A percentile compares a stretch with the other conserved stretches of the same genome.
These are phyloP conservation scores for Daboia siamensis DNA, from an alignment of 2,113 vertebrate genomes.

Conservation along the genomic window DNA sequence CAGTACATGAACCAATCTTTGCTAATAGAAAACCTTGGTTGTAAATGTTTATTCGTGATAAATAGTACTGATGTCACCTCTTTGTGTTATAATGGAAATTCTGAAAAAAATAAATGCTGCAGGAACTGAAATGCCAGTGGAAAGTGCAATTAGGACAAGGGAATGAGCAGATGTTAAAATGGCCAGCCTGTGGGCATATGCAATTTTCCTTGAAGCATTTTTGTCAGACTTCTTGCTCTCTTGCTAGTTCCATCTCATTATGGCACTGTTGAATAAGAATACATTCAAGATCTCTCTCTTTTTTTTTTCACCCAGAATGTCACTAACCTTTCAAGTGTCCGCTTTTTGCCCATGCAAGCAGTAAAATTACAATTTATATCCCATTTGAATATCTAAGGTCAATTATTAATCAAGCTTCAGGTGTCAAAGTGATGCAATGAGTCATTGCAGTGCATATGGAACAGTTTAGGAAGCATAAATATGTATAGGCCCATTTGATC, in stretches of 20 bases:
- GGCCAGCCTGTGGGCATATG: neutral
- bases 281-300: constrained; percentile 9
- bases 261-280: constrained; percentile 25
- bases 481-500: constrained; percentile 6
- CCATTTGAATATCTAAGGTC: constrained; percentile 40
- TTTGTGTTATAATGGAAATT: neutral
- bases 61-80: neutral
- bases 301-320: constrained; percentile 19
- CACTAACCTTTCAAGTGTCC: constrained; percentile 29
- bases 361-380: constrained; percentile 41
- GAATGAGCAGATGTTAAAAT: constrained; percentile 24
- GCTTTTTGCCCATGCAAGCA: constrained; percentile 8
- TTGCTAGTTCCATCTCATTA: constrained; percentile 15
- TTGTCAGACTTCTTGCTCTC: neutral
- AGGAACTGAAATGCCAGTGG: neutral
- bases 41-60: neutral
- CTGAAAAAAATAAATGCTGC: neutral
- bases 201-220: neutral
- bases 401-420: constrained; percentile 44
- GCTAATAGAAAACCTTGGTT: neutral
- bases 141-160: constrained; percentile 2
- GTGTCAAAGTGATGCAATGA: constrained; percentile 44
- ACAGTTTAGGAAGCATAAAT: constrained; percentile 16
- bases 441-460: constrained; percentile 13
- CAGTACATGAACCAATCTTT: neutral